phyloP scores from a whole-genome alignment of 2,888 invertebrate species.

The Rhopalosiphum nymphaeae region DNA sequence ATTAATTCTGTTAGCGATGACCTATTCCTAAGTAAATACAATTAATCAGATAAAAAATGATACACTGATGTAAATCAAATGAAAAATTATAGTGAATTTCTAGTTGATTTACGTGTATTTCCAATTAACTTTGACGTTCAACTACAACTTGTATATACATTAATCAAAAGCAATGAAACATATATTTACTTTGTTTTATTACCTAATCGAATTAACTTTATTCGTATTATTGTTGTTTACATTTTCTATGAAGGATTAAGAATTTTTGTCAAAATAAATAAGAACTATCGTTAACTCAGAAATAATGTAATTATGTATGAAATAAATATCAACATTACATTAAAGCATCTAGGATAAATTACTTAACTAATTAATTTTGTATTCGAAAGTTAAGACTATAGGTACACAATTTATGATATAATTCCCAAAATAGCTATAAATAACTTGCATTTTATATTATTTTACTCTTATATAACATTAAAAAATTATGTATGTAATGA shows the following conservation, averaged over 20 bases:
- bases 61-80: not conserved
- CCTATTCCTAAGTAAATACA: not conserved
- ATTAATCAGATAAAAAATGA: not conserved
- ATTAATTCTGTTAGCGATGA: not conserved
- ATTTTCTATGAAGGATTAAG: not conserved
- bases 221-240: not conserved
- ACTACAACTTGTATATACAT: not conserved
- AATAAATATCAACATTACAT: not conserved
- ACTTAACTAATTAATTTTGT: not conserved
- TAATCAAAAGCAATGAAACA: conserved; percentile 28
- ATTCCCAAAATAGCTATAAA: not conserved
- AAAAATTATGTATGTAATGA: not conserved
- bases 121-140: conserved; percentile 47
- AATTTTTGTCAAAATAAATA: not conserved
- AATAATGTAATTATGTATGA: not conserved
- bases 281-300: not conserved
- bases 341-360: not conserved
- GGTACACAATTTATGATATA: not conserved
- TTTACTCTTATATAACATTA: not conserved
- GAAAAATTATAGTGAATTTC: conserved; percentile 16
- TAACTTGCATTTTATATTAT: not conserved
- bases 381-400: not conserved
- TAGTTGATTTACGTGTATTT: conserved; percentile 34
- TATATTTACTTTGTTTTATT: conserved; percentile 9
- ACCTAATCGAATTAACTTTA: not conserved